A percentile compares a stretch with the other conserved stretches of the same genome.
Evolutionary conservation across 2,888 invertebrate species (phyloP).

Genomic region (Cerceris rybyensis): DNA sequence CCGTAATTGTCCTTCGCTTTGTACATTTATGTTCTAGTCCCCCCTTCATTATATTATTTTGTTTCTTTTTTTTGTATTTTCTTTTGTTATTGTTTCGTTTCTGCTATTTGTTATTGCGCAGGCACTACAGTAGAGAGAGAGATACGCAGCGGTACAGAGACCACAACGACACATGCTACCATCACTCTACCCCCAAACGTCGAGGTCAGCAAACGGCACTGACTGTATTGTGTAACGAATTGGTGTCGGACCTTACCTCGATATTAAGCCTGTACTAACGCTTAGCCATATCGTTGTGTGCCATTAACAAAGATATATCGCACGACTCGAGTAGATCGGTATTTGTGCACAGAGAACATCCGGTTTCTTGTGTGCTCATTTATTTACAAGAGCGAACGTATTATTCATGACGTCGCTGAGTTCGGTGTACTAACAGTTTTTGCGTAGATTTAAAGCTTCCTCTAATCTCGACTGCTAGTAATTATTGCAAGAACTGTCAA

Average conservation of each 20-base stretch:
- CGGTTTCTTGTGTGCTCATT: no score
- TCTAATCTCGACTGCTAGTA: constrained; percentile 15
- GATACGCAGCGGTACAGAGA: constrained; percentile 79
- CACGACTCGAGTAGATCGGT: neutral
- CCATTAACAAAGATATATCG: constrained; percentile 18
- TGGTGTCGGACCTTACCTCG: constrained; percentile 66
- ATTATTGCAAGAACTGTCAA: constrained; percentile 19
- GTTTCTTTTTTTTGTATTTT: constrained; percentile 36
- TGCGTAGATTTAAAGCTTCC: constrained; percentile 31
- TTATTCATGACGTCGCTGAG: neutral
- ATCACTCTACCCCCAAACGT: constrained; percentile 80
- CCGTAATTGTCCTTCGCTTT: constrained; percentile 44
- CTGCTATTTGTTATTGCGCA: constrained; percentile 71
- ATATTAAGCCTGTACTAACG: constrained; percentile 56
- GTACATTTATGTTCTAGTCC: constrained; percentile 21
- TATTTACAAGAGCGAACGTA: neutral
- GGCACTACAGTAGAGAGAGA: constrained; percentile 81
- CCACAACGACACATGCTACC: constrained; percentile 80
- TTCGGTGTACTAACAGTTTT: constrained; percentile 27
- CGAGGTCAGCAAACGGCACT: constrained; percentile 78
- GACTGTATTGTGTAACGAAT: constrained; percentile 49
- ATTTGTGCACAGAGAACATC: no score
- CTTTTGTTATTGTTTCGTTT: constrained; percentile 57
- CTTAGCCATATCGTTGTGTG: constrained; percentile 50
- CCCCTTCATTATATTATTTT: constrained; percentile 13